Conservation (phyloP, 2,113 vertebrate genomes). For the Labeo catla region DNA sequence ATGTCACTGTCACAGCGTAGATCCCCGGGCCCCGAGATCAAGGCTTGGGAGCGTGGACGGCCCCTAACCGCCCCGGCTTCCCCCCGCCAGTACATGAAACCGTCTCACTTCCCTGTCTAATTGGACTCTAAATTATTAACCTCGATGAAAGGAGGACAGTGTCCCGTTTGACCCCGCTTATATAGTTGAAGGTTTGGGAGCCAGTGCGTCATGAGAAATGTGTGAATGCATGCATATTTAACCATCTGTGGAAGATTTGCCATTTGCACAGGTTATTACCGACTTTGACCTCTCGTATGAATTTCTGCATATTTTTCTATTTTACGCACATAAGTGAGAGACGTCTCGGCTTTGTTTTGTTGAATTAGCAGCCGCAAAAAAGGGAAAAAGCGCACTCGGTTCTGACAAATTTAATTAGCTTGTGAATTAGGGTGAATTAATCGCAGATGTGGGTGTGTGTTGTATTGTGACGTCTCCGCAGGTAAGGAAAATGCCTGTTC, state of each 20-base stretch:
- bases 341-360: not conserved
- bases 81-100: conserved; percentile 50
- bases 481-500: conserved; percentile 33
- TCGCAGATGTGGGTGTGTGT: conserved; percentile 26
- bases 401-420: conserved; percentile 47
- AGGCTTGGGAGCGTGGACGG: conserved; percentile 62
- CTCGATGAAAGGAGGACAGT: conserved; percentile 54
- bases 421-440: conserved; percentile 24
- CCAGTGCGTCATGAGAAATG: conserved; percentile 41
- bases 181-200: conserved; percentile 48
- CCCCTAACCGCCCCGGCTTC: conserved; percentile 24
- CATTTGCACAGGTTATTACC: conserved; percentile 43
- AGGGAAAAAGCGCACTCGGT: not conserved
- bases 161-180: conserved; percentile 54
- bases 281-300: conserved; percentile 33
- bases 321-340: not conserved
- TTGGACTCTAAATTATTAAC: conserved; percentile 72
- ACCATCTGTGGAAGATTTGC: conserved; percentile 49
- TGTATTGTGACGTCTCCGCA: conserved; percentile 32
- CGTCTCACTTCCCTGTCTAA: conserved; percentile 58
- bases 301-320: conserved; percentile 3
- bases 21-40: conserved; percentile 70
- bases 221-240: conserved; percentile 53
- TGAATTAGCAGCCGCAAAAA: not conserved
- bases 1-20: conserved; percentile 77